Evolutionary conservation across 2,113 vertebrate genomes (phyloP).

Genomic region (Bufo gargarizans): DNA sequence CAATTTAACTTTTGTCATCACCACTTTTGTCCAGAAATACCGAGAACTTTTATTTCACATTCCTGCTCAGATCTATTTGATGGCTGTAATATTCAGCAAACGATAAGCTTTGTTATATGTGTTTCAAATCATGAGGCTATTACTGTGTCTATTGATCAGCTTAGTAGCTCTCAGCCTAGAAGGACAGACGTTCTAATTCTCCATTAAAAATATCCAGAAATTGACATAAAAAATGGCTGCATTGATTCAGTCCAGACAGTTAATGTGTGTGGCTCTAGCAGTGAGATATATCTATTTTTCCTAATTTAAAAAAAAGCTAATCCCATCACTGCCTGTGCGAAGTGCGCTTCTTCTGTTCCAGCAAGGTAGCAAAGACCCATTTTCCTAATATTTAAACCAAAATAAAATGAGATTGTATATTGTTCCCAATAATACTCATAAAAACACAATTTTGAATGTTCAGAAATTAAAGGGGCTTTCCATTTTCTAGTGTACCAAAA

Average conservation of each 20-base stretch:
- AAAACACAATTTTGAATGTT: too few species aligned
- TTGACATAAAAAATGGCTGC: slow-evolving; percentile 76
- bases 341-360: background rate
- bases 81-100: slow-evolving; percentile 67
- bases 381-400: too few species aligned
- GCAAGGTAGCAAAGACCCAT: too few species aligned
- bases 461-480: too few species aligned
- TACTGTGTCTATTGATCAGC: slow-evolving; percentile 74
- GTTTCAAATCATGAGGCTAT: slow-evolving; percentile 77
- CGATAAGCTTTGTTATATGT: slow-evolving; percentile 72
- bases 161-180: slow-evolving; percentile 68
- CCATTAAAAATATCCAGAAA: slow-evolving; percentile 73
- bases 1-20: slow-evolving; percentile 63
- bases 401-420: too few species aligned
- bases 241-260: slow-evolving; percentile 74
- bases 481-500: too few species aligned
- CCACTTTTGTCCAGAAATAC: slow-evolving; percentile 67
- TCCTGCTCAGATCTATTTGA: slow-evolving; percentile 74
- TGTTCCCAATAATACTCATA: too few species aligned
- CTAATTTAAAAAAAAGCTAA: slow-evolving; percentile 6
- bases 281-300: slow-evolving; percentile 35
- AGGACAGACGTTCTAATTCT: slow-evolving; percentile 65
- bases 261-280: slow-evolving; percentile 61
- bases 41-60: slow-evolving; percentile 66
- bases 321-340: background rate